phyloP scores from a whole-genome alignment of 2,797 vertebrate species.

The Oreochromis grahami region DNA sequence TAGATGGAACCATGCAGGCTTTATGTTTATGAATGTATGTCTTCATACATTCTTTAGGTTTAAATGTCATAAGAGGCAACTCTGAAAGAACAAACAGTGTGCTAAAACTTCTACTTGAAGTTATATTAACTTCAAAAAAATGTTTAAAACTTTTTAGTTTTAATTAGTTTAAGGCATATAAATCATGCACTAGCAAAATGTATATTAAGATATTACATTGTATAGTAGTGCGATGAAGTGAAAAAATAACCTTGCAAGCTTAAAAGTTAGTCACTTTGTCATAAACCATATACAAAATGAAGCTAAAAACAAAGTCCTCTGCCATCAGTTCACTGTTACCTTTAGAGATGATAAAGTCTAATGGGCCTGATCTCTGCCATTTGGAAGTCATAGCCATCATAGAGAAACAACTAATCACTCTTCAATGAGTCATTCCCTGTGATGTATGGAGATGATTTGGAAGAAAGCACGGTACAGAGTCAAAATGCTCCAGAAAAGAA shows the following conservation, averaged over 20 bases:
- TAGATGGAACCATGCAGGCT: neutral
- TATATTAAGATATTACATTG: neutral
- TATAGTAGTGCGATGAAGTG: neutral
- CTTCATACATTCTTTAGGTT: neutral
- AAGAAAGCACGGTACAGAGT: neutral
- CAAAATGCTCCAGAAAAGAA: neutral
- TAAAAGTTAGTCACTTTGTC: neutral
- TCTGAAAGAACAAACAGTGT: neutral
- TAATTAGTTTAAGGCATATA: neutral
- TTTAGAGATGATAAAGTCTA: conserved; percentile 31
- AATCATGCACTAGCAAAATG: neutral
- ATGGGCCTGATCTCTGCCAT: conserved; percentile 13
- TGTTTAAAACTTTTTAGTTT: neutral
- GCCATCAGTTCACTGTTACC: neutral
- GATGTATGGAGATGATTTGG: conserved; percentile 22
- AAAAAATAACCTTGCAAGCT: neutral
- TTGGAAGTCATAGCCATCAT: conserved; percentile 13
- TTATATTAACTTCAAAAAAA: neutral
- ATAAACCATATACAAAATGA: neutral
- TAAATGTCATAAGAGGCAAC: neutral
- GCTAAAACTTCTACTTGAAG: neutral
- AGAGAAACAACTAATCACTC: neutral
- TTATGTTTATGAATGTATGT: neutral
- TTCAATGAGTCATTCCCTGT: conserved; percentile 10
- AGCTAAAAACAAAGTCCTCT: neutral